A percentile compares a stretch with the other conserved stretches of the same genome.
These are phyloP conservation scores for Tokudaia tokunoshimensis DNA, from an alignment of 2,797 vertebrate species.

Conservation along the genomic window DNA sequence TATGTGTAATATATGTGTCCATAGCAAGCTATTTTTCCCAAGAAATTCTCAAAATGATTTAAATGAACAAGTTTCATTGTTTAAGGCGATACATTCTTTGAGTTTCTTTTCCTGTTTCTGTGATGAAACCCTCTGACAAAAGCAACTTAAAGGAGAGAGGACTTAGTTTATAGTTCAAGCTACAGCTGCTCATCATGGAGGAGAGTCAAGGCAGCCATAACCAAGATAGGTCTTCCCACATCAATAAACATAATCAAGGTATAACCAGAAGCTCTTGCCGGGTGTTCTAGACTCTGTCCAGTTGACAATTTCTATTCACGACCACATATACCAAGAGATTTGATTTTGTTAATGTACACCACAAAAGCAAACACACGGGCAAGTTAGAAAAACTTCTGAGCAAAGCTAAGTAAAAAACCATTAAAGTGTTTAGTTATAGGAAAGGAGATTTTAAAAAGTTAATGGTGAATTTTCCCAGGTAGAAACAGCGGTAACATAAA, in stretches of 20 bases:
- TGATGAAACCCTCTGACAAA: not conserved
- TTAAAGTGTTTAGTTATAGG: not conserved
- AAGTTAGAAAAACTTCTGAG: not conserved
- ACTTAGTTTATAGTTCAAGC: not conserved
- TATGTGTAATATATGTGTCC: not conserved
- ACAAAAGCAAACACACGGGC: not conserved
- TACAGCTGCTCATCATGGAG: not conserved
- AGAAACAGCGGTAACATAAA: not conserved
- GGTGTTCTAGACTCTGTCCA: not conserved
- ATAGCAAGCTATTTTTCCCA: not conserved
- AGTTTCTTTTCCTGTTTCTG: not conserved
- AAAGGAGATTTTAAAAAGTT: slow-evolving; percentile 7
- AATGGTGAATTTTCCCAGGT: not conserved
- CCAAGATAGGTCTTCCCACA: not conserved
- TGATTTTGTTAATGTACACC: not conserved
- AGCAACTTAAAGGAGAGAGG: not conserved
- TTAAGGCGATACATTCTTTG: not conserved
- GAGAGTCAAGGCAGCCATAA: not conserved
- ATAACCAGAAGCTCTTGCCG: not conserved
- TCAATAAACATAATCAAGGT: not conserved
- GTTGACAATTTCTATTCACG: not conserved
- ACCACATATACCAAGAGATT: not conserved
- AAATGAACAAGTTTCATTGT: not conserved
- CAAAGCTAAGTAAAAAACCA: not conserved
- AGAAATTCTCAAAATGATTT: not conserved